Base-by-base conservation (phyloP, 2,888 invertebrate genomes). In the Sabatieria punctata region DNA sequence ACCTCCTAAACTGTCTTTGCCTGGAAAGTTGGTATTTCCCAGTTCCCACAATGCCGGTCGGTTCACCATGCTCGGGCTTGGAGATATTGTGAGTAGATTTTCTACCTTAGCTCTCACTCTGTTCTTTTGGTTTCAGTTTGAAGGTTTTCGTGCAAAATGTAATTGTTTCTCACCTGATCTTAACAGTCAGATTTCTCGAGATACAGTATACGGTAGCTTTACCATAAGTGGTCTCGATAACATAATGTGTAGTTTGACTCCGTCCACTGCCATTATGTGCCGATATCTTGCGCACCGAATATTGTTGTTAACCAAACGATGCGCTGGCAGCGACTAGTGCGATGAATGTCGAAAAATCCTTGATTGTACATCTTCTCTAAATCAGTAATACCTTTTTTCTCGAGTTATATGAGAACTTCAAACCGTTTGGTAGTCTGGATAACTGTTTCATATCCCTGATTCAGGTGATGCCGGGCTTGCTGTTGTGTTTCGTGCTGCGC, bases 11-110 rank as follows among this genome's bases (percentile, higher is more conserved):
- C 74, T 93, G 55, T 89, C 89, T 57, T 75, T 93, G 62, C 93
- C 93, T 30, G 93, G 91, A 58, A 93, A 93, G 73, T 75, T 93
- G 52, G 88, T 93, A 54, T 93, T 93, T 72, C 93, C 93, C 49
- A 68, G 46, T 66, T 81, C 89, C 76, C 88, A 91, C 68, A 86
- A 88, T 68, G 78, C 80, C 60, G 91, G 89, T 59, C 89, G 91
- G 70, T 93, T 93, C 73, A 89, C 89, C 51, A 93, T 93, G 91
- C 76, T 93, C 52, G 82, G 79, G 67, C 64, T 75, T 25, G 75
- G 75, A 42, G 75, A 75, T 57, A 74, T 75, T 56, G 75, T 75
- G 63, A 73, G 72, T 67, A 50, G 42, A 26, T 19, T 21, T 18
- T n/a, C 13, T n/a, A n/a, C n/a, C 22, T 11, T n/a, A n/a, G 8